A percentile compares a stretch with the other conserved stretches of the same genome.
Evolutionary conservation across 2,888 invertebrate genomes (phyloP).

Genomic region (Cacoxenus indagator): DNA sequence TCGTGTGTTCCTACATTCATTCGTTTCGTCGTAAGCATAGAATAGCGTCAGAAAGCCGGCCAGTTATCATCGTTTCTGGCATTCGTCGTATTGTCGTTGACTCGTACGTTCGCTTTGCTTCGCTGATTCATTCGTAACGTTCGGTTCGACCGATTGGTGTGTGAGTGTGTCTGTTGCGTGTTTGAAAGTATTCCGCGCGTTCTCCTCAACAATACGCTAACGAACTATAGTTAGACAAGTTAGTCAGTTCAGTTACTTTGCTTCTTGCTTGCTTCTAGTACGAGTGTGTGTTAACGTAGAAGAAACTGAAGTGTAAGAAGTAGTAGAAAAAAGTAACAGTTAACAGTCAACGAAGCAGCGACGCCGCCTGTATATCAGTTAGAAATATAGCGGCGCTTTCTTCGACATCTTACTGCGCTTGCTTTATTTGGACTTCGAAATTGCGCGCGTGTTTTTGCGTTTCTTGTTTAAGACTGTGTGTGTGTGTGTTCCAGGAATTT

Average conservation of each 20-base stretch:
- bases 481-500: too few relatives aligned
- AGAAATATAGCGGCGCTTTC: too few relatives aligned
- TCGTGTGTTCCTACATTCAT: not conserved
- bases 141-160: too few relatives aligned
- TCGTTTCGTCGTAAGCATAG: not conserved
- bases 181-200: not conserved
- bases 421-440: too few relatives aligned
- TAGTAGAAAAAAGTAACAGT: not conserved
- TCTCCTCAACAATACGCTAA: not conserved
- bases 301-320: not conserved
- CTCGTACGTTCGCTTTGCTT: constrained; percentile 25
- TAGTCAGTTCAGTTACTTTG: constrained; percentile 13
- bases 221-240: constrained; percentile 8
- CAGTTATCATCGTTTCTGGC: not conserved
- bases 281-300: not conserved
- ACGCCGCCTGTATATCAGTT: too few relatives aligned
- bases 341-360: too few relatives aligned
- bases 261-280: not conserved
- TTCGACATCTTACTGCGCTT: too few relatives aligned
- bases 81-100: not conserved
- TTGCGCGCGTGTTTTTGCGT: too few relatives aligned
- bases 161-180: constrained; percentile 28
- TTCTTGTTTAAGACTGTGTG: too few relatives aligned
- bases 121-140: constrained; percentile 22
- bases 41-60: constrained; percentile 1